Conservation (phyloP, 2,797 vertebrate species). For the Acipenser transmontanus region DNA sequence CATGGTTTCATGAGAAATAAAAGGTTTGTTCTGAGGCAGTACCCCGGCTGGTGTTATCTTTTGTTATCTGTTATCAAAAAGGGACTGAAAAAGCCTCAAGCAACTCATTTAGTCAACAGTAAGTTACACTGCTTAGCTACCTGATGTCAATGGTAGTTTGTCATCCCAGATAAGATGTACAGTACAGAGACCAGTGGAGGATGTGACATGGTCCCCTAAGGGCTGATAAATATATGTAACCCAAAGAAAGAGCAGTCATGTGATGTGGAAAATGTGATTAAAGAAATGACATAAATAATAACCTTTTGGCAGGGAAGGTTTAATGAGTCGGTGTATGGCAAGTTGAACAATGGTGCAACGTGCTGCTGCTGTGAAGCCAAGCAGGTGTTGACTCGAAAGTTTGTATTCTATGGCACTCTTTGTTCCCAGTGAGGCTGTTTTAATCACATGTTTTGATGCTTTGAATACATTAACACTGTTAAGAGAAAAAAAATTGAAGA, state of each 20-base stretch:
- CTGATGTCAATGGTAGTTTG: constrained; percentile 36
- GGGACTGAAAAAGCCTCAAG: background rate
- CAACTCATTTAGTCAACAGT: background rate
- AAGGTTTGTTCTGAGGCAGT: background rate
- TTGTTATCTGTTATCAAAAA: constrained; percentile 6
- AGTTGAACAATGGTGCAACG: too few relatives aligned
- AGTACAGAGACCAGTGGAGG: constrained; percentile 14
- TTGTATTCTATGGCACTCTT: too few relatives aligned
- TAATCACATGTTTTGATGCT: too few relatives aligned
- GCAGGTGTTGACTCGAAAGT: too few relatives aligned
- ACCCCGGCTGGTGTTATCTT: background rate
- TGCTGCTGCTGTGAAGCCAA: too few relatives aligned
- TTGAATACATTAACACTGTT: too few relatives aligned
- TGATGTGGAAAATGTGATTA: constrained; percentile 51
- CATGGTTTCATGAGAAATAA: background rate
- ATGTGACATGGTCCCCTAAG: constrained; percentile 19
- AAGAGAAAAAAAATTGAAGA: too few relatives aligned
- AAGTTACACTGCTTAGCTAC: background rate
- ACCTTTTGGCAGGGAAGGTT: constrained; percentile 31
- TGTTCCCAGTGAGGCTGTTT: too few relatives aligned
- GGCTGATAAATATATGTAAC: constrained; percentile 40
- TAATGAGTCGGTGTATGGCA: too few relatives aligned
- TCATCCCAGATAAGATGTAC: constrained; percentile 38
- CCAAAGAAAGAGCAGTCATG: constrained; percentile 35
- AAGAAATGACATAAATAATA: constrained; percentile 39